These are phyloP conservation scores for Mystacides longicornis DNA, from an alignment of 2,888 invertebrate genomes.

Conservation along the genomic window DNA sequence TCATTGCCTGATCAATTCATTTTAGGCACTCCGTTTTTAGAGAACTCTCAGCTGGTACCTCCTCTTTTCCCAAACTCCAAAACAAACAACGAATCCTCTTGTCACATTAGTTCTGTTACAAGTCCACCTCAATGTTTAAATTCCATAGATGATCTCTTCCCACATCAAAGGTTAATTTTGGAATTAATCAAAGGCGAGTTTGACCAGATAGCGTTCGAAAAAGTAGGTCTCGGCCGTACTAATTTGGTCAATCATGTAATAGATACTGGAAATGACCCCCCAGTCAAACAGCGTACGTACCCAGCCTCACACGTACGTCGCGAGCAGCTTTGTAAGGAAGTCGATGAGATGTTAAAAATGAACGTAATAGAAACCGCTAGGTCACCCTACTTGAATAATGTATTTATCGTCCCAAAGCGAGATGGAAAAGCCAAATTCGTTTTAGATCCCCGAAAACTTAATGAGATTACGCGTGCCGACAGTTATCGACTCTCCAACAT, in stretches of 20 bases:
- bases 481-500: conserved; percentile 11
- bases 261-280: conserved; percentile 6
- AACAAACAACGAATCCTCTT: no score
- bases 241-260: background rate
- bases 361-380: conserved; percentile 26
- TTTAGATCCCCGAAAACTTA: conserved; percentile 26
- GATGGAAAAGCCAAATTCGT: conserved; percentile 26
- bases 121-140: background rate
- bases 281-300: conserved; percentile 26
- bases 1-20: no score
- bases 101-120: no score
- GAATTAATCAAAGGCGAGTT: background rate
- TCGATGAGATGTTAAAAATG: conserved; percentile 25
- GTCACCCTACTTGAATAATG: conserved; percentile 25
- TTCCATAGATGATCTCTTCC: background rate
- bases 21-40: no score
- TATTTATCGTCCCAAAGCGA: conserved; percentile 26
- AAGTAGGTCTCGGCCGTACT: conserved; percentile 3
- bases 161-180: background rate
- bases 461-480: conserved; percentile 11
- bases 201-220: background rate
- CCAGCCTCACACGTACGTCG: conserved; percentile 27
- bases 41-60: no score
- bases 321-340: conserved; percentile 24
- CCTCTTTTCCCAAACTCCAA: no score